Evolutionary conservation across 2,113 vertebrate species (phyloP).

Genomic region (Miniopterus natalensis): DNA sequence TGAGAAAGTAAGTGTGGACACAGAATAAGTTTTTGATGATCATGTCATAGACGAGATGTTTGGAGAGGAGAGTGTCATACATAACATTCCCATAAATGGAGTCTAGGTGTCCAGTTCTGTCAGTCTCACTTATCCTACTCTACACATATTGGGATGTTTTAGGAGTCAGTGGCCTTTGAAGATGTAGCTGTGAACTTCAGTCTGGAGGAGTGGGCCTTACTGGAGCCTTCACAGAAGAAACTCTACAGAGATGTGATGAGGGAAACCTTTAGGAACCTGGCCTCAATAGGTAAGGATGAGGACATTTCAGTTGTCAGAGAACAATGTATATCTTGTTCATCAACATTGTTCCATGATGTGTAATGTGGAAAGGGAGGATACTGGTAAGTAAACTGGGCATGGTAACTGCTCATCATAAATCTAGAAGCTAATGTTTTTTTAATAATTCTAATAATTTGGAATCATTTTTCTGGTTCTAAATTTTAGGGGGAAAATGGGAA

Average conservation of each 20-base stretch:
- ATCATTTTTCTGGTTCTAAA: neutral
- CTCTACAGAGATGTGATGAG: conserved; percentile 41
- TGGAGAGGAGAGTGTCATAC: neutral
- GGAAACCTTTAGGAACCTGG: conserved; percentile 39
- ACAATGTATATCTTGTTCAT: neutral
- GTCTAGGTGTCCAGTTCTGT: neutral
- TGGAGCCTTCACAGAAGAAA: conserved; percentile 32
- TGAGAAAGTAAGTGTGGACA: neutral
- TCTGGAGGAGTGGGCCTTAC: conserved; percentile 19
- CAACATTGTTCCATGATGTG: neutral
- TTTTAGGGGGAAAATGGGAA: conserved; percentile 52
- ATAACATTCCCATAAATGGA: neutral
- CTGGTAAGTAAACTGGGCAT: neutral
- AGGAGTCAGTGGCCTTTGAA: conserved; percentile 32
- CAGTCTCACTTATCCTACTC: neutral
- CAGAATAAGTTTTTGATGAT: neutral
- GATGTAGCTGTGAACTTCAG: conserved; percentile 55
- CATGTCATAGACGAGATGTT: neutral
- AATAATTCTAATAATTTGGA: neutral
- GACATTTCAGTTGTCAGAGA: neutral
- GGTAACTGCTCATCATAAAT: neutral
- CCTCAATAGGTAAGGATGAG: conserved; percentile 2
- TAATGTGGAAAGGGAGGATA: neutral
- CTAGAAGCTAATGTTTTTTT: neutral
- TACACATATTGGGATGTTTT: neutral